Percentiles rank a stretch among this genome's conserved stretches.
Evolutionary conservation across 2,888 invertebrate genomes (phyloP).

Genomic region (Chymomyza fuscimana): DNA sequence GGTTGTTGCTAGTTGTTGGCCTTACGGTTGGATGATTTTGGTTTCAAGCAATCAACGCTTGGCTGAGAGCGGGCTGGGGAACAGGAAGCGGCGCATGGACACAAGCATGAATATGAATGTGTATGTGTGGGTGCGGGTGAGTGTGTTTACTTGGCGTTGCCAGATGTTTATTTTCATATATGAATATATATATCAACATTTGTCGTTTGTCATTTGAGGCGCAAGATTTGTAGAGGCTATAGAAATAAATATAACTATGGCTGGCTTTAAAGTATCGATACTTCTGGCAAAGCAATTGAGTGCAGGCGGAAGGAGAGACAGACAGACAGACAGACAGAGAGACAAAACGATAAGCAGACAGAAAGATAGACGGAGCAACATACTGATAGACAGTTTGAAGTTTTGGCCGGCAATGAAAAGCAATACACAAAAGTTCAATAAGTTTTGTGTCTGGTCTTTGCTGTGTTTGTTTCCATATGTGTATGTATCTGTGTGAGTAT

Average conservation of each 20-base stretch:
- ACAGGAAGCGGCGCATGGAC: neutral
- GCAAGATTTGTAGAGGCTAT: neutral
- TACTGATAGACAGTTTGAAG: neutral
- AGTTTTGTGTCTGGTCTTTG: conserved; percentile 12
- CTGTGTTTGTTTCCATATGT: neutral
- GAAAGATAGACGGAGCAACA: too few species aligned
- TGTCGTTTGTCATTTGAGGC: conserved; percentile 34
- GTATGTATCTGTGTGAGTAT: conserved; percentile 29
- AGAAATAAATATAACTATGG: neutral
- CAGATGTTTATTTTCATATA: conserved; percentile 55
- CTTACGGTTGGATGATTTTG: conserved; percentile 70
- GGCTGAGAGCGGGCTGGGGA: neutral
- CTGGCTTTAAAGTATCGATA: neutral
- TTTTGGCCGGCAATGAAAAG: neutral
- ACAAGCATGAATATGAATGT: conserved; percentile 10
- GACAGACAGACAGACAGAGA: too few species aligned
- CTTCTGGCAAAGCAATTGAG: neutral
- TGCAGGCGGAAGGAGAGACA: neutral
- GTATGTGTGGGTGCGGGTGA: conserved; percentile 18
- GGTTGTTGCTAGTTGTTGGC: conserved; percentile 68
- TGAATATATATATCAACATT: conserved; percentile 55
- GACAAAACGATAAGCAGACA: neutral
- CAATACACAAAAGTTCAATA: conserved; percentile 23
- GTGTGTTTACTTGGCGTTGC: conserved; percentile 59
- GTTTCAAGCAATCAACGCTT: conserved; percentile 71